Conservation (phyloP, 2,888 invertebrate genomes). For the Drosophila dives region DNA sequence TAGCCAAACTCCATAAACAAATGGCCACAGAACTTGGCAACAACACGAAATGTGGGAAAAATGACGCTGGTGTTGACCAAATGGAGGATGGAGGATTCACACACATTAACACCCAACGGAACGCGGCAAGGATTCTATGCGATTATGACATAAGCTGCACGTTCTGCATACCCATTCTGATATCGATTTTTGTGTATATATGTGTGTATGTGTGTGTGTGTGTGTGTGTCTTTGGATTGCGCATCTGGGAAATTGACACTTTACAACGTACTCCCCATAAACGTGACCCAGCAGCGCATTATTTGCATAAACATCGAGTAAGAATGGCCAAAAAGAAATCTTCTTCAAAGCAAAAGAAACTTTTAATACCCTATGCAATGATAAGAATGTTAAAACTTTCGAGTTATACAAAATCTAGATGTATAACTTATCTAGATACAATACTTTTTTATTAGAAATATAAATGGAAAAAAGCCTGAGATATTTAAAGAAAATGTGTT, state of each 20-base stretch:
- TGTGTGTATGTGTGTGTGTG: slow-evolving; percentile 1
- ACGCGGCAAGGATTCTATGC: slow-evolving; percentile 46
- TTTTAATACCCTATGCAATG: slow-evolving; percentile 34
- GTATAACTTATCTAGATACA: not conserved
- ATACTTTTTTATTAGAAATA: not conserved
- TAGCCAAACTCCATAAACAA: slow-evolving; percentile 65
- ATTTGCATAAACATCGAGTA: slow-evolving; percentile 68
- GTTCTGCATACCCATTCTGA: slow-evolving; percentile 59
- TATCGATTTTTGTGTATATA: slow-evolving; percentile 10
- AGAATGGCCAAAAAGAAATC: slow-evolving; percentile 22
- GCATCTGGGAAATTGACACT: slow-evolving; percentile 79
- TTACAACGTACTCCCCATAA: slow-evolving; percentile 74
- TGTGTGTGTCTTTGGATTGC: slow-evolving; percentile 34
- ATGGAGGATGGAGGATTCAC: slow-evolving; percentile 31
- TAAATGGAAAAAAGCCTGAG: not conserved
- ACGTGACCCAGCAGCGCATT: slow-evolving; percentile 72
- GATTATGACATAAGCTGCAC: slow-evolving; percentile 80
- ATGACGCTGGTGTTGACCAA: slow-evolving; percentile 41
- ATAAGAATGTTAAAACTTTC: not conserved
- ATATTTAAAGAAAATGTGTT: not conserved
- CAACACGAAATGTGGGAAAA: slow-evolving; percentile 72
- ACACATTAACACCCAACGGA: slow-evolving; percentile 70
- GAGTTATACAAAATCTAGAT: no score
- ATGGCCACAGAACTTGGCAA: slow-evolving; percentile 63
- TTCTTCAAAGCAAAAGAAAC: slow-evolving; percentile 13